Evolutionary conservation across 2,888 invertebrate species (phyloP).

Genomic region (Nomada ruficornis): DNA sequence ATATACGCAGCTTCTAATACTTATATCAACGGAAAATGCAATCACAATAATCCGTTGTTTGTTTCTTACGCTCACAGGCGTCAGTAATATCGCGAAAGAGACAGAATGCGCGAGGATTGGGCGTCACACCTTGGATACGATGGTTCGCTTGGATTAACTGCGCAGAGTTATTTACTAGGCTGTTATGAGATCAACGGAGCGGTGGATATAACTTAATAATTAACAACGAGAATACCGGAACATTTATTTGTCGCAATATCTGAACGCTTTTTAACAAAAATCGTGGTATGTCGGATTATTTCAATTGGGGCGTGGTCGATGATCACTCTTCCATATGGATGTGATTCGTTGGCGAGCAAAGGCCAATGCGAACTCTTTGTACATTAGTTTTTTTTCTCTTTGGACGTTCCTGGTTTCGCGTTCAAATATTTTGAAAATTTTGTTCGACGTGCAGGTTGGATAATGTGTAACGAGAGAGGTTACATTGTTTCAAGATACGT

Average conservation of each 20-base stretch:
- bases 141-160: constrained; percentile 61
- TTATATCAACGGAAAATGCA: constrained; percentile 56
- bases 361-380: constrained; percentile 29
- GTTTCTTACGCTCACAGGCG: constrained; percentile 55
- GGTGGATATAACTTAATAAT: constrained; percentile 37
- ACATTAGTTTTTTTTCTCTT: constrained; percentile 35
- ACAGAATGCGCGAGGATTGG: constrained; percentile 51
- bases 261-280: constrained; percentile 34
- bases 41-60: constrained; percentile 55
- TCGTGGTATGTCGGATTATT: constrained; percentile 51
- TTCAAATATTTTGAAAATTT: constrained; percentile 31
- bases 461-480: constrained; percentile 28
- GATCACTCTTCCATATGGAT: constrained; percentile 54
- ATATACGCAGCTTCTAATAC: constrained; percentile 47
- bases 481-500: constrained; percentile 4
- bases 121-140: constrained; percentile 44
- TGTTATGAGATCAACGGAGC: constrained; percentile 44
- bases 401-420: constrained; percentile 28
- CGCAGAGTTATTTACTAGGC: constrained; percentile 56
- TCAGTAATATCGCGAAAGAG: constrained; percentile 42
- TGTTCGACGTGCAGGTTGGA: constrained; percentile 20
- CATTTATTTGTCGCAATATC: constrained; percentile 41
- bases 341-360: constrained; percentile 54
- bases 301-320: constrained; percentile 66
- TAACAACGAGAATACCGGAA: constrained; percentile 31